Percentiles rank a stretch among this genome's conserved stretches.
Evolutionary conservation across 2,797 vertebrate species (phyloP).

Genomic region (Betta splendens): DNA sequence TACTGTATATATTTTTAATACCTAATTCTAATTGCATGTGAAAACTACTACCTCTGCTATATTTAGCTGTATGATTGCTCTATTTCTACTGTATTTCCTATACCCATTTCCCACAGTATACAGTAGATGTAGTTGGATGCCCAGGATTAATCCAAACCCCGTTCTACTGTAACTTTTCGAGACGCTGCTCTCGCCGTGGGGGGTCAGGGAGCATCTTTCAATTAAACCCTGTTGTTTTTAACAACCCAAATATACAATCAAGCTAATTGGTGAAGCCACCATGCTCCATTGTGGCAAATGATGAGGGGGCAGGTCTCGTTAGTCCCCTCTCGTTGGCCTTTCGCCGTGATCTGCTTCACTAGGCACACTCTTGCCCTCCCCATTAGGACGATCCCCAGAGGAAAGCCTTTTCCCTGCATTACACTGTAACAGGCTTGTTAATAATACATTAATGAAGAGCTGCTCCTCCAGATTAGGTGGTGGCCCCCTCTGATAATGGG

Average conservation of each 20-base stretch:
- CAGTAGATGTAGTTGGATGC: neutral
- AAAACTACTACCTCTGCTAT: no score
- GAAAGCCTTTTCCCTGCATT: slow-evolving; percentile 83
- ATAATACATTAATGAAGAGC: slow-evolving; percentile 95
- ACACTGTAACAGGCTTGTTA: slow-evolving; percentile 90
- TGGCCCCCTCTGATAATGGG: slow-evolving; percentile 90
- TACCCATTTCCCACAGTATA: no score
- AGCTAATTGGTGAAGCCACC: slow-evolving; percentile 66
- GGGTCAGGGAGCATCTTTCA: slow-evolving; percentile 49
- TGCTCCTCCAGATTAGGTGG: slow-evolving; percentile 89
- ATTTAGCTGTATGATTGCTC: no score
- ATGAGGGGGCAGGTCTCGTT: slow-evolving; percentile 53
- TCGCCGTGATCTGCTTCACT: slow-evolving; percentile 65
- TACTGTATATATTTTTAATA: no score
- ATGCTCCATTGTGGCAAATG: slow-evolving; percentile 52
- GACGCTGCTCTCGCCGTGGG: slow-evolving; percentile 25
- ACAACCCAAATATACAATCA: slow-evolving; percentile 72
- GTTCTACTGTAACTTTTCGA: slow-evolving; percentile 16
- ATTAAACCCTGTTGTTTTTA: slow-evolving; percentile 70
- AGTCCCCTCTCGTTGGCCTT: slow-evolving; percentile 53
- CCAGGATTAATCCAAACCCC: neutral
- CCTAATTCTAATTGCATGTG: no score
- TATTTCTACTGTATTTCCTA: no score
- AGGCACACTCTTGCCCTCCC: slow-evolving; percentile 64
- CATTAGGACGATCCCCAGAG: slow-evolving; percentile 86